Conservation (phyloP, 1,140 invertebrate genomes). For the Subanguina moxae region DNA sequence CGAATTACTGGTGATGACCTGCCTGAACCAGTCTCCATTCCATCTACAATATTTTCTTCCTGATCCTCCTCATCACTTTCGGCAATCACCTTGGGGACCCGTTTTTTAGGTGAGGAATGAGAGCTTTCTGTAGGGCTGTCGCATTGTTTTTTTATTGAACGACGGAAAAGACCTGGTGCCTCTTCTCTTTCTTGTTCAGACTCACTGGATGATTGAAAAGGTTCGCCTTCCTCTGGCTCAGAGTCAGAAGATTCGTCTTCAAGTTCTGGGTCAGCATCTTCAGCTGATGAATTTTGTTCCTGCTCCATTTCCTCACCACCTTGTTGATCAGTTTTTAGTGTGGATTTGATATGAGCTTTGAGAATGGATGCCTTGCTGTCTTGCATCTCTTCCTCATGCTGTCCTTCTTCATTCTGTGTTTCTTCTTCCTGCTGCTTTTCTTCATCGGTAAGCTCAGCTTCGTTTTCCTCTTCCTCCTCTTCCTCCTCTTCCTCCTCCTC, state of each 20-base stretch:
- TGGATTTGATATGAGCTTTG: neutral
- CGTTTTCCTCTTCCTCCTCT: neutral
- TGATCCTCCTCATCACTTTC: neutral
- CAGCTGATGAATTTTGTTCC: neutral
- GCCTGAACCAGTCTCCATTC: too few relatives aligned
- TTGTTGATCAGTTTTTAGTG: too few relatives aligned
- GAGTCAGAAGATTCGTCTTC: neutral
- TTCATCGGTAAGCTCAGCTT: constrained; percentile 2
- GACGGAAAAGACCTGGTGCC: neutral
- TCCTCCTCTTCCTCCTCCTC: constrained; percentile 1
- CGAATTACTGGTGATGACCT: neutral
- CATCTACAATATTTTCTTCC: too few relatives aligned
- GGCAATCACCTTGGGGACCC: neutral
- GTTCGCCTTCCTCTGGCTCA: neutral
- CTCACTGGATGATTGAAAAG: too few relatives aligned
- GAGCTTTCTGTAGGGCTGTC: neutral
- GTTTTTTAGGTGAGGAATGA: neutral
- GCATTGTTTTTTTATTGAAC: neutral
- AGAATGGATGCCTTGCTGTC: neutral
- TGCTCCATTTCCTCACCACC: too few relatives aligned
- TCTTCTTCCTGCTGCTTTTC: neutral
- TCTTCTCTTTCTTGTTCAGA: neutral
- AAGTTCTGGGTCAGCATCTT: neutral
- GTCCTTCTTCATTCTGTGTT: neutral
- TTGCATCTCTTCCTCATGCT: neutral